A percentile compares a stretch with the other conserved stretches of the same genome.
Evolutionary conservation across 2,113 vertebrate species (phyloP).

Genomic region (Balaenoptera acutorostrata): DNA sequence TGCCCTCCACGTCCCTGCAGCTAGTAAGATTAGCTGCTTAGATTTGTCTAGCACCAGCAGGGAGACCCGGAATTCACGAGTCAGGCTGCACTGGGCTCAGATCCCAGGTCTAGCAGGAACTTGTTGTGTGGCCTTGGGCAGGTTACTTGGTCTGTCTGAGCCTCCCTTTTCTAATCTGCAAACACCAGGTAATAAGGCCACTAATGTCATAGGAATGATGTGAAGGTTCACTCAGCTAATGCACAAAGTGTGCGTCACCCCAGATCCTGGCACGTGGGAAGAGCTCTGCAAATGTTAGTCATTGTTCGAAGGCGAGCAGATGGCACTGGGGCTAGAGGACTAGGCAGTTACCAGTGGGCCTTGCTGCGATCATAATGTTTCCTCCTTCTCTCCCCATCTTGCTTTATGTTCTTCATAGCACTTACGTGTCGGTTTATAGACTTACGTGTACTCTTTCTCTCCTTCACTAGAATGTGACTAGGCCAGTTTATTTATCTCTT

Average conservation of each 20-base stretch:
- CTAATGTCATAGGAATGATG: background rate
- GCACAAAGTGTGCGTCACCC: rapidly evolving
- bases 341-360: background rate
- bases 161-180: background rate
- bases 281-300: background rate
- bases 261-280: background rate
- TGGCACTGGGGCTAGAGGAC: background rate
- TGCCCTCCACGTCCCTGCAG: background rate
- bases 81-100: background rate
- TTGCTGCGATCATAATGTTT: background rate
- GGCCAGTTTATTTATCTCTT: background rate
- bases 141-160: background rate
- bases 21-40: background rate
- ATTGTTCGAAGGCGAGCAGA: background rate
- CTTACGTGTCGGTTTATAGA: background rate
- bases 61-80: background rate
- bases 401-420: background rate
- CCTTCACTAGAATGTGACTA: background rate
- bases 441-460: background rate
- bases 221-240: background rate
- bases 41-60: background rate
- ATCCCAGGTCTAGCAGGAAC: background rate
- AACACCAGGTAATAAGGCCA: background rate
- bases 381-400: background rate
- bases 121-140: background rate